Evolutionary conservation across 2,113 vertebrate species (phyloP), one percentile per base, ranked within the genome.

Genomic region (Paramisgurnus dabryanus): DNA sequence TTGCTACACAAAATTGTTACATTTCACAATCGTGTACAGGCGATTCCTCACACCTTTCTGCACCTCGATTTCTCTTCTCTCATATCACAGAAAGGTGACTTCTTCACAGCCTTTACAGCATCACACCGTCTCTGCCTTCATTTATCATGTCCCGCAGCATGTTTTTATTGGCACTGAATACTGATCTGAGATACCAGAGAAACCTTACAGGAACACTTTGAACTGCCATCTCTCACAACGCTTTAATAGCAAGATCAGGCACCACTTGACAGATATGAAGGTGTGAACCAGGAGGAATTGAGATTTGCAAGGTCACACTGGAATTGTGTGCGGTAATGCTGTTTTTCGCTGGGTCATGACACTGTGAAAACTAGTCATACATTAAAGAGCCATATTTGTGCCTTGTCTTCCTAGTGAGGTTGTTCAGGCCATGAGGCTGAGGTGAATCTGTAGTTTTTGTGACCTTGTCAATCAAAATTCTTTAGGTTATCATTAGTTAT

Each of bases 21-120:
- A 88, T 85, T 81, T 91, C 89, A 86, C 90, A 88, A 85, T 75
- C 58, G 58, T 84, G 82, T 45, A 41, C 60, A 39, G 65, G 70
- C 50, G 58, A 57, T 45, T 79, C 84, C 80, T 72, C 84, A 55
- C 82, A 88, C 87, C 79, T 88, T 89, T 83, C 84, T 72, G 49
- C 17, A 3, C 61, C 61, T 12, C 4, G 83, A 84, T 87, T 89
- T 84, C 84, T 88, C 64, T 74, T 86, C 69, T 85, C 80, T 83
- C 83, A 58, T 34, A 41, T 47, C 47, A 77, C 66, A 77, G 17
- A 41, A 61, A 81, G 82, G 76, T 83, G 85, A 86, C 88, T 87
- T 53, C 41, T 90, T 88, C 86, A 53, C 45, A 74, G 87, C 71
- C 63, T 82, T 85, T 84, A 87, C 78, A 80, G 85, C 77, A 85